Base-by-base conservation (phyloP, 2,113 vertebrate species). In the Ondatra zibethicus region DNA sequence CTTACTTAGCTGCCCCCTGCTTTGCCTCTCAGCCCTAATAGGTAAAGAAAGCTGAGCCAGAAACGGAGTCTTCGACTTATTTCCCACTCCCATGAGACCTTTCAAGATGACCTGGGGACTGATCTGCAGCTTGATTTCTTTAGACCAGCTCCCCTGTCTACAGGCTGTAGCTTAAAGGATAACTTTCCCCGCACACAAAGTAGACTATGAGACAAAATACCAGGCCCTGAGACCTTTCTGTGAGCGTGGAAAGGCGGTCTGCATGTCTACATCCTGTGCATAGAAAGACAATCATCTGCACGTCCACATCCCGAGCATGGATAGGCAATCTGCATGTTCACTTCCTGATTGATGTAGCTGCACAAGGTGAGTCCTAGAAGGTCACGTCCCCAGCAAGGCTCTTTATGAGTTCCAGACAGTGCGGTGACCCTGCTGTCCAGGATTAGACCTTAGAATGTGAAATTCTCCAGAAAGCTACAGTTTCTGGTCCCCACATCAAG, bases 391-490 rank as follows among this genome's bases (percentile, higher is more conserved):
- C 36, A 13, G 25, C 77, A 42, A 13, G 11, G 21, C 50, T 65
- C 90, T 75, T 73, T 47, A 29, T 36, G 39, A 29, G 19, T 68
- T 92, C 21, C 75, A 93, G 80, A 91, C 4, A 58, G 16, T 55
- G 5, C 4, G 81, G 55, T 29, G 36, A 29, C 23, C 29, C 61
- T 68, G 31, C 80, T 70, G 47, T 68, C 68, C 39, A 70, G 70
- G 58, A 88, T 61, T 55, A 77, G 68, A 90, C 93, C 4, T 72
- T n/a, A 86, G 65, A 91, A 76, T 61, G 55, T 58, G 72, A 75
- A 97, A 96, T 65, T 4, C 45, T 95, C 65, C 42, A 78, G 81
- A 80, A 94, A 88, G 68, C 36, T 68, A 27, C 9, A 8, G 61
- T 39, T 50, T 92, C 93, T 68, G 88, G 9, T 78, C 81, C 94